Base-by-base conservation (phyloP, 1,140 invertebrate genomes). In the Tetranychus urticae region DNA sequence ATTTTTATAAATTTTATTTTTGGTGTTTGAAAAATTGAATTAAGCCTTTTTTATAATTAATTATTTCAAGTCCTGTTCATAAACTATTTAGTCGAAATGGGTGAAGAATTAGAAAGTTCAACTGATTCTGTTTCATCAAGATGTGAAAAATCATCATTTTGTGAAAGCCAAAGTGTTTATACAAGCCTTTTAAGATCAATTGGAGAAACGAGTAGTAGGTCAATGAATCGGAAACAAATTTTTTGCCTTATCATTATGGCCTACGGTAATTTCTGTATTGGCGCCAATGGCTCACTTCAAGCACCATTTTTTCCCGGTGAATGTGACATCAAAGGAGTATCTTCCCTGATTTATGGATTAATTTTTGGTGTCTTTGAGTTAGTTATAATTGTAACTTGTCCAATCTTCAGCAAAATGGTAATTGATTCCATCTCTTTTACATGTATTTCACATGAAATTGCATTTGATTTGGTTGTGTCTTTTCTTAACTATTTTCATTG, bases 311-410 rank as follows among this genome's bases (percentile, higher is more conserved):
- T 70, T 47, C 70, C 70, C 12, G 62, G 65, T 55, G 70, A 71
- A 67, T 70, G 63, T 35, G 63, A 64, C 33, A 35, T n/a, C 3
- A 77, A 52, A 91, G 92, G 86, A 47, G 85, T 85, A 4, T 79
- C 82, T 4, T 80, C 86, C 0, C 83, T 86, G 23, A 84, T 89
- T 67, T 88, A 88, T 75, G 89, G 90, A 3, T 74, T 93, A 50
- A 87, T 94, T 0, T 93, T 93, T 71, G 88, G 88, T 1, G 77
- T 88, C 37, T 94, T 91, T 73, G 88, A 94, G 70, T 73, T 94
- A n/a, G 80, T 86, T 1, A 88, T 92, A 35, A 90, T 92, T 70
- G 68, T 90, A 10, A 78, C 88, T 48, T 88, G 86, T 66, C 89
- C 88, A 0, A 65, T 93, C 14, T 90, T 89, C 72, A 89, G 89